Evolutionary conservation across 2,888 invertebrate species (phyloP).

Genomic region (Hypercompe scribonia): DNA sequence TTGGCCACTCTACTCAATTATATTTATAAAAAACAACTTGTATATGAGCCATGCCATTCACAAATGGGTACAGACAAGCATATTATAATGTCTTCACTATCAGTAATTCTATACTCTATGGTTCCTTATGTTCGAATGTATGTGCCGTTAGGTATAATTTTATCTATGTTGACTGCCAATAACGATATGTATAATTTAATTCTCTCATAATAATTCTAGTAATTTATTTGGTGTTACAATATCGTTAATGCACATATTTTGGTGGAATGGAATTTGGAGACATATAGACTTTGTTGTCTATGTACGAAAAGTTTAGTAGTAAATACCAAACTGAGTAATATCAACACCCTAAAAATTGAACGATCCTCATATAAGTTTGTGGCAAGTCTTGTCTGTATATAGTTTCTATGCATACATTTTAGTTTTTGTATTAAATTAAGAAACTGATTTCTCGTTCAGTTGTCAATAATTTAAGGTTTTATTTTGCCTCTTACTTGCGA

Average conservation of each 20-base stretch:
- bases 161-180: constrained; percentile 19
- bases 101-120: neutral
- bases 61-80: neutral
- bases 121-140: constrained; percentile 21
- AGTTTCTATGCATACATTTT: too few relatives aligned
- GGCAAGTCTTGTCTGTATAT: too few relatives aligned
- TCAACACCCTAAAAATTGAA: too few relatives aligned
- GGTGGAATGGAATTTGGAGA: constrained; percentile 3
- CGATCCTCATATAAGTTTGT: neutral
- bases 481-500: neutral
- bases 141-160: constrained; percentile 33
- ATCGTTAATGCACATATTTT: neutral
- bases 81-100: neutral
- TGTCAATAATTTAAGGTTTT: neutral
- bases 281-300: neutral
- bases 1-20: neutral
- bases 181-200: too few relatives aligned
- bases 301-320: neutral
- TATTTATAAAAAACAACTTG: neutral
- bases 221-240: constrained; percentile 5
- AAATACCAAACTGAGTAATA: neutral
- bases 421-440: neutral
- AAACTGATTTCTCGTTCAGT: neutral
- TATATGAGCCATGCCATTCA: neutral
- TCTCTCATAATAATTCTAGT: neutral